Percentiles rank a stretch among this genome's conserved stretches.
phyloP scores from a whole-genome alignment of 2,797 vertebrate genomes.

The Orestias chungarensis region DNA sequence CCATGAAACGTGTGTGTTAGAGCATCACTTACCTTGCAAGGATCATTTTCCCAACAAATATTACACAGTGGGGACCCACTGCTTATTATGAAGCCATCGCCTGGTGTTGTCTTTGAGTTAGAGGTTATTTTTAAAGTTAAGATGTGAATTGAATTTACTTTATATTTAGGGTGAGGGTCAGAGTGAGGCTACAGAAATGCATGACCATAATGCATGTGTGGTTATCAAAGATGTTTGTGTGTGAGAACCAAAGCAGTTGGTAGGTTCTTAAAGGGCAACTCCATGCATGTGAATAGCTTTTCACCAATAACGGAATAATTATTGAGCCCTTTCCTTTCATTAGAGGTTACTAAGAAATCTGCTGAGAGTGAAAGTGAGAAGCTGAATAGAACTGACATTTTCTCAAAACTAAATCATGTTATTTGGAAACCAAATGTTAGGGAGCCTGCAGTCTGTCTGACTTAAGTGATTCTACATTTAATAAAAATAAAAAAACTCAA shows the following conservation, averaged over 20 bases:
- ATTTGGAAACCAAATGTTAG: neutral
- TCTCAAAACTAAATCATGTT: neutral
- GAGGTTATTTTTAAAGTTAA: too few species aligned
- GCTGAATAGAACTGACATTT: neutral
- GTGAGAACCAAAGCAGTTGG: constrained; percentile 3
- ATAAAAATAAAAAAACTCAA: neutral
- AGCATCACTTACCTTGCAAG: too few species aligned
- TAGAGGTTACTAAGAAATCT: constrained; percentile 54
- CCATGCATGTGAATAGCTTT: constrained; percentile 39
- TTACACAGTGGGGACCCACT: too few species aligned
- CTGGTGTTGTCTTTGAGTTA: too few species aligned
- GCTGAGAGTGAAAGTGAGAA: constrained; percentile 13
- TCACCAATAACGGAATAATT: constrained; percentile 62
- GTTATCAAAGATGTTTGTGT: too few species aligned
- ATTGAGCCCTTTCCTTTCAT: constrained; percentile 32
- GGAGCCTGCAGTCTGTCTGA: too few species aligned
- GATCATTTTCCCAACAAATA: too few species aligned
- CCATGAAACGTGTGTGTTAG: constrained; percentile 15
- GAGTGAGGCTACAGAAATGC: too few species aligned
- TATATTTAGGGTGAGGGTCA: too few species aligned
- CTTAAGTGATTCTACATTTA: neutral
- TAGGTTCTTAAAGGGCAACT: constrained; percentile 51
- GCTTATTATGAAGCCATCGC: too few species aligned
- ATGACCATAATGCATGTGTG: too few species aligned
- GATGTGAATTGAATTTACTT: too few species aligned